phyloP scores from a whole-genome alignment of 2,888 invertebrate species.

The Drosophila putrida region DNA sequence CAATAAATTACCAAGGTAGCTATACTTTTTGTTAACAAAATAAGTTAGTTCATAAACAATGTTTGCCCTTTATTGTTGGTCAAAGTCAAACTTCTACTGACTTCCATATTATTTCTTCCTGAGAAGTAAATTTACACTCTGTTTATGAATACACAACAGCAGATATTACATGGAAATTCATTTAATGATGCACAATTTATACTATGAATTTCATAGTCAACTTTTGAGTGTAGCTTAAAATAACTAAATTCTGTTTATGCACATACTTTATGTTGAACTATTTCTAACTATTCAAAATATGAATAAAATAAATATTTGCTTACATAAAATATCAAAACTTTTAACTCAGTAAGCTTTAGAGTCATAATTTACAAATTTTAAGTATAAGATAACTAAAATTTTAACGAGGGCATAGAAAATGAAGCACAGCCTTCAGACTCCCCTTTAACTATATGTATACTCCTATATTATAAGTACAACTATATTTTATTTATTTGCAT shows the following conservation, averaged over 20 bases:
- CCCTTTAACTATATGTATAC: too few relatives aligned
- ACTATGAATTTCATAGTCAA: too few relatives aligned
- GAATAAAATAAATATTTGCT: background rate
- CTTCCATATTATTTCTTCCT: too few relatives aligned
- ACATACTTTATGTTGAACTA: background rate
- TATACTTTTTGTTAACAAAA: background rate
- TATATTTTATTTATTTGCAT: conserved; percentile 9
- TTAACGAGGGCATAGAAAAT: background rate
- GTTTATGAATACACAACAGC: too few relatives aligned
- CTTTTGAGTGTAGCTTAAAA: too few relatives aligned
- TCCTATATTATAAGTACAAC: background rate
- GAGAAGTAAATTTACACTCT: too few relatives aligned
- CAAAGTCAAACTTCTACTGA: too few relatives aligned
- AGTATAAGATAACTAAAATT: background rate
- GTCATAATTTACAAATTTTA: background rate
- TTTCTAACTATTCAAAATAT: background rate
- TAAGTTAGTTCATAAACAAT: background rate
- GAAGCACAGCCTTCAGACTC: too few relatives aligned
- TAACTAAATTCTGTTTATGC: background rate
- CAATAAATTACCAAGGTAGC: too few relatives aligned
- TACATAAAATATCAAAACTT: background rate
- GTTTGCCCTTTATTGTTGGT: background rate
- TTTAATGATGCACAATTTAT: too few relatives aligned
- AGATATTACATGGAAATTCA: too few relatives aligned
- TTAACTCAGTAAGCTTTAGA: background rate